Conservation (phyloP, 2,888 invertebrate genomes). For the Ypsolopha sequella region DNA sequence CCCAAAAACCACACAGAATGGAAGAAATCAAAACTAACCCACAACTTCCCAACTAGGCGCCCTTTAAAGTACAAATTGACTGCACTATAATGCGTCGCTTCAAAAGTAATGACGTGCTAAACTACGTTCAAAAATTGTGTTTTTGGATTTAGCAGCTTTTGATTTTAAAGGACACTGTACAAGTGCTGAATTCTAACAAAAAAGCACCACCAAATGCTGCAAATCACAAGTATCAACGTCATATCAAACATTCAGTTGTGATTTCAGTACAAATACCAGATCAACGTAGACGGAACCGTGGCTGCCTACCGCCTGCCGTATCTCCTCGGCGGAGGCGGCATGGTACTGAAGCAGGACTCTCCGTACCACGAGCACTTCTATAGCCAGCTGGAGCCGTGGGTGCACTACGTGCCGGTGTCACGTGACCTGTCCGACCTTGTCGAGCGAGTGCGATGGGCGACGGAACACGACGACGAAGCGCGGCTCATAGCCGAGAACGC, state of each 20-base stretch:
- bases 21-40: too few species aligned
- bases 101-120: too few species aligned
- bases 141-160: too few species aligned
- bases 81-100: too few species aligned
- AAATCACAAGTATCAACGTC: not conserved
- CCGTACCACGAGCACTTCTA: constrained; percentile 97
- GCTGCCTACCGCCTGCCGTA: constrained; percentile 96
- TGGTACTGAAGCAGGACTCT: constrained; percentile 93
- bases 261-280: constrained; percentile 92
- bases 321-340: constrained; percentile 86
- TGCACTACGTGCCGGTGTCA: constrained; percentile 88
- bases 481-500: constrained; percentile 75
- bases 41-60: too few species aligned
- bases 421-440: constrained; percentile 85
- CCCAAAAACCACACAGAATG: too few species aligned
- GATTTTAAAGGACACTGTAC: too few species aligned
- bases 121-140: too few species aligned
- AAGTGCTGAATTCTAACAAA: too few species aligned
- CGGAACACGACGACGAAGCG: constrained; percentile 76
- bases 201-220: too few species aligned
- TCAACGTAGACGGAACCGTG: constrained; percentile 96
- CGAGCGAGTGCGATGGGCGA: constrained; percentile 84
- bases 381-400: constrained; percentile 76
- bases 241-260: constrained; percentile 3
- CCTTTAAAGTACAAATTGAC: too few species aligned